phyloP scores from a whole-genome alignment of 2,888 invertebrate genomes.

The Synergus gifuensis region DNA sequence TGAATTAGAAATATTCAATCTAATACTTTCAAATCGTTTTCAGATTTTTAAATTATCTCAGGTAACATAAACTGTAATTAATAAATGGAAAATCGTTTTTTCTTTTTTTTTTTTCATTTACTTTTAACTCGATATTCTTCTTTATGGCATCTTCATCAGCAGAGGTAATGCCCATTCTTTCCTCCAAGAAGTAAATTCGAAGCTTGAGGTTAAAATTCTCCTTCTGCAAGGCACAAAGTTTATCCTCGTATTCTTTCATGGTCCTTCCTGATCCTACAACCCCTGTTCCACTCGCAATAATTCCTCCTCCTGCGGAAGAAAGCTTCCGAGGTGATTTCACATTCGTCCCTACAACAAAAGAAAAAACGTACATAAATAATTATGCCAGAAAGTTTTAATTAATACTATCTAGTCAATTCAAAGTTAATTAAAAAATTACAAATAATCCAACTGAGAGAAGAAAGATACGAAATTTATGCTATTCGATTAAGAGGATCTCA shows the following conservation, averaged over 20 bases:
- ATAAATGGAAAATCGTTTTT: too few species aligned
- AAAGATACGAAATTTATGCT: not conserved
- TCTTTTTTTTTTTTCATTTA: constrained; percentile 64
- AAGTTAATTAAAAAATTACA: not conserved
- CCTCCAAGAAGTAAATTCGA: constrained; percentile 94
- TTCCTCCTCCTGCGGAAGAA: constrained; percentile 54
- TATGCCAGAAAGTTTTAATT: not conserved
- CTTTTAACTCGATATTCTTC: constrained; percentile 84
- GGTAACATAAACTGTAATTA: not conserved
- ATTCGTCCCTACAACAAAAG: constrained; percentile 63
- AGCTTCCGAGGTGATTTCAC: constrained; percentile 66
- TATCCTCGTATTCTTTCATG: constrained; percentile 94
- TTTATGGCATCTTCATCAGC: constrained; percentile 85
- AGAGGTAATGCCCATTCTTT: constrained; percentile 85
- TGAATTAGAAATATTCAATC: constrained; percentile 14
- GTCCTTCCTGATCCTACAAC: constrained; percentile 82
- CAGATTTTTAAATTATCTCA: not conserved
- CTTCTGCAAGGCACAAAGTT: constrained; percentile 88
- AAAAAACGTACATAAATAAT: not conserved
- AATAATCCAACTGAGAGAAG: too few species aligned
- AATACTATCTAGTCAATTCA: not conserved
- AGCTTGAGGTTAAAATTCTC: constrained; percentile 96
- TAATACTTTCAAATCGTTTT: not conserved
- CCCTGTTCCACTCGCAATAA: constrained; percentile 50
- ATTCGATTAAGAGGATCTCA: not conserved